Evolutionary conservation across 2,888 invertebrate genomes (phyloP).

Genomic region (Harmothoe impar): DNA sequence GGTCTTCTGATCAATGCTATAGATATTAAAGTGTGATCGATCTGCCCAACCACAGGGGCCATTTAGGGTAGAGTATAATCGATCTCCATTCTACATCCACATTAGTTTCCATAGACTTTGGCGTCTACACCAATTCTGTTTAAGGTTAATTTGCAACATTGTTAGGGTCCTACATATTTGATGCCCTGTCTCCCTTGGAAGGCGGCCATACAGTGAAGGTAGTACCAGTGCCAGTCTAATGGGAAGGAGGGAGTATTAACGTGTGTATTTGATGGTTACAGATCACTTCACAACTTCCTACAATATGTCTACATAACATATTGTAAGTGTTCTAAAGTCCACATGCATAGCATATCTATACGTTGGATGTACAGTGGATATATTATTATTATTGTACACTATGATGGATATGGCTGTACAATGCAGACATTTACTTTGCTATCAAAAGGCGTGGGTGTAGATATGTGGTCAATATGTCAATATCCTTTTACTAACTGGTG

Average conservation of each 20-base stretch:
- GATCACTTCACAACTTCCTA: too few relatives aligned
- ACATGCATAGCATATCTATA: too few relatives aligned
- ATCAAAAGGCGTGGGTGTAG: not conserved
- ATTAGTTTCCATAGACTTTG: not conserved
- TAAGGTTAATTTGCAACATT: not conserved
- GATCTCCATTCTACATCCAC: not conserved
- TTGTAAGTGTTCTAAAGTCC: too few relatives aligned
- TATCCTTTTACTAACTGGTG: conserved; percentile 17
- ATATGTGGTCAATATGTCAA: conserved; percentile 27
- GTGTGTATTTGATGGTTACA: too few relatives aligned
- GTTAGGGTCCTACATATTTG: not conserved
- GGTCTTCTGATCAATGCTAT: not conserved
- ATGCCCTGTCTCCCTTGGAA: not conserved
- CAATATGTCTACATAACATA: too few relatives aligned
- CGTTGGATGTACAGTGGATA: too few relatives aligned
- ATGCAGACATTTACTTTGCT: too few relatives aligned
- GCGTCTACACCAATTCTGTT: conserved; percentile 4
- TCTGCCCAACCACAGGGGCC: not conserved
- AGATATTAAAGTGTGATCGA: conserved; percentile 35
- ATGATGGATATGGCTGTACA: not conserved
- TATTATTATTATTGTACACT: too few relatives aligned
- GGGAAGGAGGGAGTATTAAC: too few relatives aligned
- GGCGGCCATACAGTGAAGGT: too few relatives aligned
- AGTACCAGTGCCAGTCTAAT: too few relatives aligned
- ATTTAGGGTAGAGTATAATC: conserved; percentile 15